Conservation (phyloP, 1,140 invertebrate species). For the Drosophila bifasciata region DNA sequence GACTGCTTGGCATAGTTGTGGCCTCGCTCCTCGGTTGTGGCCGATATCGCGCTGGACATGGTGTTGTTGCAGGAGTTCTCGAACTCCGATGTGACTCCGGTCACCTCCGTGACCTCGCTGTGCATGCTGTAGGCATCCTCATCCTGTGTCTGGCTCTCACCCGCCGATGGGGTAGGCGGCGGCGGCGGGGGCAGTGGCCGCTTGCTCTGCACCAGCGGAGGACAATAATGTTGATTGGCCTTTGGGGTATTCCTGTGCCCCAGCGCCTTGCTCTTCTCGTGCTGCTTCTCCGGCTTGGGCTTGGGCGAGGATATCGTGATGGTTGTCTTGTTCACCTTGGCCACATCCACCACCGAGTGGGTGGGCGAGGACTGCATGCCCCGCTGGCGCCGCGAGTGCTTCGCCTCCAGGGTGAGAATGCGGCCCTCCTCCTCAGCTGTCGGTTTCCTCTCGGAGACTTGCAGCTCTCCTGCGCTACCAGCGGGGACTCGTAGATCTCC, state of each 20-base stretch:
- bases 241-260: constrained; percentile 10
- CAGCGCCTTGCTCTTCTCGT: constrained; percentile 7
- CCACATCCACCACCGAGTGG: constrained; percentile 61
- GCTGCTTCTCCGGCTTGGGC: constrained; percentile 49
- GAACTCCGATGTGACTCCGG: constrained; percentile 76
- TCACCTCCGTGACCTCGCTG: constrained; percentile 80
- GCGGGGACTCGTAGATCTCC: constrained; percentile 89
- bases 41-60: constrained; percentile 62
- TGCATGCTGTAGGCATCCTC: constrained; percentile 75
- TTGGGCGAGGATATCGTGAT: constrained; percentile 71
- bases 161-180: constrained; percentile 21
- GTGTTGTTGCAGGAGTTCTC: constrained; percentile 74
- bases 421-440: constrained; percentile 85
- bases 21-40: constrained; percentile 45
- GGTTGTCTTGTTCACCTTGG: constrained; percentile 65
- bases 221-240: constrained; percentile 63
- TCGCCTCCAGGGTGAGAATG: constrained; percentile 87
- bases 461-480: constrained; percentile 75
- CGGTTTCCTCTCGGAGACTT: constrained; percentile 53
- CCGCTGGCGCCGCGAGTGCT: constrained; percentile 89
- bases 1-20: constrained; percentile 22
- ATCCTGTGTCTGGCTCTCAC: constrained; percentile 32
- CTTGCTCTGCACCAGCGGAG: constrained; percentile 57
- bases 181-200: constrained; percentile 68
- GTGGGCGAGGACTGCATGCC: constrained; percentile 86